Percentiles rank a stretch among this genome's conserved stretches.
phyloP scores from a whole-genome alignment of 1,140 invertebrate genomes.

The Drosophila melanogaster region DNA sequence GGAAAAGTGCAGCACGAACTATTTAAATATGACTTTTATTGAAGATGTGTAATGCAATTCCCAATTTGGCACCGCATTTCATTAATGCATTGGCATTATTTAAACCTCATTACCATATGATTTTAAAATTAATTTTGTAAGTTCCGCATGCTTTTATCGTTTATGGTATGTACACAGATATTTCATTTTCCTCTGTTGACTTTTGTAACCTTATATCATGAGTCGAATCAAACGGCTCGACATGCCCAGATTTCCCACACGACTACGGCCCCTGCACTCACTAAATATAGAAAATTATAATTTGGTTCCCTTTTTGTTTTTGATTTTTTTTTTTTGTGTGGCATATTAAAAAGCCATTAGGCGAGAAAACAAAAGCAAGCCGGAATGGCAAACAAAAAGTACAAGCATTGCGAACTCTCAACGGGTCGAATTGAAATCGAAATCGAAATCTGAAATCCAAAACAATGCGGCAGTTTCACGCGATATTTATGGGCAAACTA shows the following conservation, averaged over 20 bases:
- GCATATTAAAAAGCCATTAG: conserved; percentile 49
- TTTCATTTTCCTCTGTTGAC: background rate
- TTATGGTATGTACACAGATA: background rate
- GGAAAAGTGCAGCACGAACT: background rate
- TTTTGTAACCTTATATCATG: conserved; percentile 8
- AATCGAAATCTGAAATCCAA: conserved; percentile 40
- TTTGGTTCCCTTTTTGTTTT: conserved; percentile 11
- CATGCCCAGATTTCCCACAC: conserved; percentile 42
- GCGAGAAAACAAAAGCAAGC: conserved; percentile 12
- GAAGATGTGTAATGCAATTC: background rate
- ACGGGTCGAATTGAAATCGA: conserved; percentile 37
- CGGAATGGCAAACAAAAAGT: conserved; percentile 10
- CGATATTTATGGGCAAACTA: conserved; percentile 51
- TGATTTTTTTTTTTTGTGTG: conserved; percentile 16
- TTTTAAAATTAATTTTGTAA: background rate
- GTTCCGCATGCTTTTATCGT: background rate
- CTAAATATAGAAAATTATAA: conserved; percentile 24
- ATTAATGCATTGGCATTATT: too few relatives aligned
- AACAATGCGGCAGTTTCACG: conserved; percentile 49
- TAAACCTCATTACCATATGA: background rate
- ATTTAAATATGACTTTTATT: background rate
- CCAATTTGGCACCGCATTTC: too few relatives aligned
- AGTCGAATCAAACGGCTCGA: conserved; percentile 29
- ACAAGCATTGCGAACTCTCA: conserved; percentile 23
- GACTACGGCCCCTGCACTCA: conserved; percentile 11